Conservation (phyloP, 2,797 vertebrate species). For the Melanotaenia nigrans region DNA sequence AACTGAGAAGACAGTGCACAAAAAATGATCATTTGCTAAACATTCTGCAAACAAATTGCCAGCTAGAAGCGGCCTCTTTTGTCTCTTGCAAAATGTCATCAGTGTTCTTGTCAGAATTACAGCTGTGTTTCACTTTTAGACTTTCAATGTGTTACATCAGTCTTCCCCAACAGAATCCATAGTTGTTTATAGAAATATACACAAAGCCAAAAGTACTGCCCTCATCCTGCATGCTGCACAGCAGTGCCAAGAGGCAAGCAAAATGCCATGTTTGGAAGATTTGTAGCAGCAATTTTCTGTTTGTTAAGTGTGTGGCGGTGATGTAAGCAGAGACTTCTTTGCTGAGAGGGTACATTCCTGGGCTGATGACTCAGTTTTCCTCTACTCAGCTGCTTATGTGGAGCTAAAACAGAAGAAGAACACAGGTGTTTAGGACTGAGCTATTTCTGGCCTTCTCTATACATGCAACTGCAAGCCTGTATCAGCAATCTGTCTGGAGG, state of each 20-base stretch:
- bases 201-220: conserved; percentile 34
- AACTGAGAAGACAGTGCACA: not conserved
- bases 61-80: conserved; percentile 8
- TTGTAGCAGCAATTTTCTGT: conserved; percentile 56
- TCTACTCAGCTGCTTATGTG: conserved; percentile 56
- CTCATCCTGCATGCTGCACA: conserved; percentile 52
- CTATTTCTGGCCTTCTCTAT: conserved; percentile 52
- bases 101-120: conserved; percentile 47
- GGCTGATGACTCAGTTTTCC: conserved; percentile 43
- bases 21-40: conserved; percentile 8
- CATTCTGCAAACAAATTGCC: conserved; percentile 8
- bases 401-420: conserved; percentile 54
- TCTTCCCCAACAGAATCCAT: conserved; percentile 42
- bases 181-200: conserved; percentile 52
- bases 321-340: conserved; percentile 47
- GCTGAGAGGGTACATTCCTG: conserved; percentile 54
- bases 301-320: conserved; percentile 39
- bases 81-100: conserved; percentile 19
- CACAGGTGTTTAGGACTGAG: conserved; percentile 57
- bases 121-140: conserved; percentile 34
- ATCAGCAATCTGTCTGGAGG: conserved; percentile 69
- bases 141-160: conserved; percentile 72
- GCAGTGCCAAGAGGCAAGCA: conserved; percentile 38
- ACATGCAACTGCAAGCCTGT: conserved; percentile 33
- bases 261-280: conserved; percentile 59